phyloP scores from a whole-genome alignment of 2,888 invertebrate species.

The Oxyteleia sp. region DNA sequence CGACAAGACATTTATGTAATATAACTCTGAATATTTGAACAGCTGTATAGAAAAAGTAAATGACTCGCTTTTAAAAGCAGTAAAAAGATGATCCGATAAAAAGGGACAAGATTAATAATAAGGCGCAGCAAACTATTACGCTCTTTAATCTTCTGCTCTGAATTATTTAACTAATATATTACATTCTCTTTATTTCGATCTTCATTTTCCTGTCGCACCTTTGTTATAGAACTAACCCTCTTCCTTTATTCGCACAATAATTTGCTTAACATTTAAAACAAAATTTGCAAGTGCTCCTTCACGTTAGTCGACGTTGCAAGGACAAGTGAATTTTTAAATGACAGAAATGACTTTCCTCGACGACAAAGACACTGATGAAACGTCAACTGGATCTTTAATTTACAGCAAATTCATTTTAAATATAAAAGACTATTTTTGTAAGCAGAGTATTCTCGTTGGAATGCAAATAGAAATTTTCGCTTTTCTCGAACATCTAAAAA shows the following conservation, averaged over 20 bases:
- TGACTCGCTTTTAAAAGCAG: constrained; percentile 1
- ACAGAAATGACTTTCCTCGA: background rate
- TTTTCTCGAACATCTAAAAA: background rate
- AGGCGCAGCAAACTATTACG: constrained; percentile 73
- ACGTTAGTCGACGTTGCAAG: background rate
- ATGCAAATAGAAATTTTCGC: background rate
- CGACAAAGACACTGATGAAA: no score
- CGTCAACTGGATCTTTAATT: no score
- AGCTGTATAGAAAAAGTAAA: background rate
- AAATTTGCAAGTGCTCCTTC: background rate
- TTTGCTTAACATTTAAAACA: constrained; percentile 6
- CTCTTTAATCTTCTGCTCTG: constrained; percentile 80
- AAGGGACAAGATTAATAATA: background rate
- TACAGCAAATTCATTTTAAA: no score
- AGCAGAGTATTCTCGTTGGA: background rate
- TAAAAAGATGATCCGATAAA: constrained; percentile 11
- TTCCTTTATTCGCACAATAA: background rate
- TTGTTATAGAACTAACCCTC: no score
- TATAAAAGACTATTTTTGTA: background rate
- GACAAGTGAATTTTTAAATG: constrained; percentile 14
- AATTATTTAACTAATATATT: constrained; percentile 77
- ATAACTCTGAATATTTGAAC: no score
- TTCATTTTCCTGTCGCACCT: background rate
- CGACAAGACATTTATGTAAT: no score
- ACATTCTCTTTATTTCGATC: constrained; percentile 21